These are phyloP conservation scores for Cladorhizidae sp. DNA, from an alignment of 37 sponge, comb jelly and placozoan genomes.

Conservation along the genomic window DNA sequence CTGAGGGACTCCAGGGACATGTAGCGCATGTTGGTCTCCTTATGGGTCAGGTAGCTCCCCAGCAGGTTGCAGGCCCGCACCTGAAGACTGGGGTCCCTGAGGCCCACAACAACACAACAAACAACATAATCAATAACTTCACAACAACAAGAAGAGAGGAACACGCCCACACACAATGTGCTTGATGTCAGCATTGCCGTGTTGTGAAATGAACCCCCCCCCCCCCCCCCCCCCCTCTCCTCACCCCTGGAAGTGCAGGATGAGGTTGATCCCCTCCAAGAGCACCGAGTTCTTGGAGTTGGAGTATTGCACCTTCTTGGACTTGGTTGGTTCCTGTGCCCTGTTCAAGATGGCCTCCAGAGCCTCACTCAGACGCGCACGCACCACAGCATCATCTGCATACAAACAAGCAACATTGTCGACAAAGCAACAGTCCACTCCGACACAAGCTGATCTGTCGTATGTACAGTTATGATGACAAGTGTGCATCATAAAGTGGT, in stretches of 20 bases:
- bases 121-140: neutral
- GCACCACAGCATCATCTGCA: conserved; percentile 70
- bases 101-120: neutral
- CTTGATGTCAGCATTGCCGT: neutral
- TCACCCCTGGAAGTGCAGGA: conserved; percentile 91
- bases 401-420: neutral
- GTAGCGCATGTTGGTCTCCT: conserved; percentile 92
- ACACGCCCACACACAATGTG: neutral
- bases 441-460: no score
- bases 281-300: conserved; percentile 95
- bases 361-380: conserved; percentile 79
- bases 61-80: conserved; percentile 90
- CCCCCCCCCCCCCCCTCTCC: conserved; percentile 2
- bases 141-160: no score
- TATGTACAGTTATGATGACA: no score
- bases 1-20: conserved; percentile 90
- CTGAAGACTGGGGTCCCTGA: conserved; percentile 83
- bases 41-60: conserved; percentile 80
- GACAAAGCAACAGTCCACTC: no score
- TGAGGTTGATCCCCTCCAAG: conserved; percentile 95
- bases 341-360: conserved; percentile 86
- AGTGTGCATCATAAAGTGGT: no score
- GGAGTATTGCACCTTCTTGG: conserved; percentile 94
- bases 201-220: neutral
- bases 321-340: conserved; percentile 89